phyloP scores from a whole-genome alignment of 2,888 invertebrate species.

The Ornithoptera priamus region DNA sequence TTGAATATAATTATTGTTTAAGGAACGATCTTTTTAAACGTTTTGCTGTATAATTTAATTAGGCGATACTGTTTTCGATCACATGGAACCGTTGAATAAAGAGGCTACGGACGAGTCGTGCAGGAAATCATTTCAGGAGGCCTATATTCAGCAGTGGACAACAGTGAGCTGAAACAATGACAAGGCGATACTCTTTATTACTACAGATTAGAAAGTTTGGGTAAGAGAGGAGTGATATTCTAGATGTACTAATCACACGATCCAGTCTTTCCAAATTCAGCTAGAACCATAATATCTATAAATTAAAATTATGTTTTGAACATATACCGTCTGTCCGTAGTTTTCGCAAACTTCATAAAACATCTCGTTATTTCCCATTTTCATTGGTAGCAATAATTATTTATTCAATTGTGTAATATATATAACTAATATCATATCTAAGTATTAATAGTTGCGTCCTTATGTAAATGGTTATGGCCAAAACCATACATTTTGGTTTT shows the following conservation, averaged over 20 bases:
- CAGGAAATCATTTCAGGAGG: no score
- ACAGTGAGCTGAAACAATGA: not conserved
- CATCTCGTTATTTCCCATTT: conserved; percentile 12
- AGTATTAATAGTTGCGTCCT: conserved; percentile 8
- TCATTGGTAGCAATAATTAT: not conserved
- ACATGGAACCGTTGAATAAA: no score
- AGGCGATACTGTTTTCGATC: no score
- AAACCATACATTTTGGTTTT: not conserved
- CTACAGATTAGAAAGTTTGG: conserved; percentile 15
- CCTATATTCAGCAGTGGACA: no score
- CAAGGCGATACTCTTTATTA: conserved; percentile 10
- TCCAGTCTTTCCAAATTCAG: conserved; percentile 24
- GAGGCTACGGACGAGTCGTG: no score
- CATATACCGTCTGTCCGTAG: conserved; percentile 4
- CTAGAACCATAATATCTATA: conserved; percentile 1
- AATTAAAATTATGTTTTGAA: conserved; percentile 3
- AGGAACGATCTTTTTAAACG: no score
- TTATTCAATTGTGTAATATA: not conserved
- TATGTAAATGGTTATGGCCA: conserved; percentile 11
- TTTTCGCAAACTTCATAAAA: conserved; percentile 22
- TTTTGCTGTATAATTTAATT: no score
- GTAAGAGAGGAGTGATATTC: not conserved
- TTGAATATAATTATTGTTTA: no score
- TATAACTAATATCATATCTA: conserved; percentile 7
- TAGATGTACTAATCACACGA: conserved; percentile 22